Evolutionary conservation across 2,113 vertebrate species (phyloP), one percentile per base, ranked within the genome.

Genomic region (Atrichornis clamosus): DNA sequence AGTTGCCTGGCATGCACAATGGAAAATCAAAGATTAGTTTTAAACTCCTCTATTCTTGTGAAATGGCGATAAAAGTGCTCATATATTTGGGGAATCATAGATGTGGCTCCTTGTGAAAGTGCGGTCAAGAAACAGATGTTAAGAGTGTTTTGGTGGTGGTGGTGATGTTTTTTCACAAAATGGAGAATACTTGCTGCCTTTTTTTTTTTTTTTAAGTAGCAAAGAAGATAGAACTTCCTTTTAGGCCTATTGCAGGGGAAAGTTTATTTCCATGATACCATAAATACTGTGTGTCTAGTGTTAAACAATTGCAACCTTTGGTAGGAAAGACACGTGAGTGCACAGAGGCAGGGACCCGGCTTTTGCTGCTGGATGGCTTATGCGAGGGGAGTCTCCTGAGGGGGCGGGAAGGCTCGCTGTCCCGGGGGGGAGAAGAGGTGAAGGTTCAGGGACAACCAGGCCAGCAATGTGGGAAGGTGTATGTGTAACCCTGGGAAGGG

Each of bases 221-320:
- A 59, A 17, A 11, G 55, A 63, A 69, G 18, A 11, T 5, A 33
- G 39, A 67, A 39, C 20, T 53, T 37, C 13, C 44, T 70, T 35
- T 24, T 8, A 19, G 16, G 33, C 6, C 17, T 13, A 16, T n/a
- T 55, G 42, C 68, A 59, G 35, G 8, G 13, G 12, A 59, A 33
- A 7, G 30, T 26, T 35, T 35, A 3, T 21, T 92, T 62, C 55
- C 7, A 3, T 7, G 27, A 10, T 15, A 24, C 6, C 4, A 12
- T 28, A 74, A 80, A 74, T 15, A 33, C 0, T 59, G 27, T 16
- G 52, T 22, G 76, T 33, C 28, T 0, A 2, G 22, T 6, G 46
- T 19, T 27, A 46, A 69, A 49, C 28, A 49, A 5, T 8, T 0
- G 0, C 17, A 8, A 0, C 1, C 37, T 30, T 41, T 13, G 46